Evolutionary conservation across 2,113 vertebrate genomes (phyloP), one percentile per base, ranked within the genome.

Genomic region (Phaethon lepturus): DNA sequence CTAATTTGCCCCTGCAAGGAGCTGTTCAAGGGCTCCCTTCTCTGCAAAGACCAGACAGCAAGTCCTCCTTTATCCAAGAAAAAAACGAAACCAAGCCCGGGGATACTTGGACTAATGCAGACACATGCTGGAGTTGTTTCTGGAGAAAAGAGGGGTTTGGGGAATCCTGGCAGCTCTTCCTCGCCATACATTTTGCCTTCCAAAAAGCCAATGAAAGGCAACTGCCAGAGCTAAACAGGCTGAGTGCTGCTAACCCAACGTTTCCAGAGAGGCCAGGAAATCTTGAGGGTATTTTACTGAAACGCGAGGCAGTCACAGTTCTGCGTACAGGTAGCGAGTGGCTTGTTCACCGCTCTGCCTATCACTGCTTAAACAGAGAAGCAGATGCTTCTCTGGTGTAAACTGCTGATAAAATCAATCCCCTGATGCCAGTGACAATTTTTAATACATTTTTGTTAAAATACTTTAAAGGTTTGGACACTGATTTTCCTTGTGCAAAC

Each of bases 151-250:
- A 95, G 69, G 68, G 72, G 71, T 78, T 22, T 89, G 66, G 81
- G 50, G 81, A 95, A 92, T 79, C 35, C 87, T 86, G 71, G 59
- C 81, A 95, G 77, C 33, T 23, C 7, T 88, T 94, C 74, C 90
- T 93, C 5, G 1, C 53, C 87, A n/a, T 60, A 38, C 9, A 26
- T 91, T 81, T 88, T 84, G 40, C 40, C 52, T 78, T 93, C 81
- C 90, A 88, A 95, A 94, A 75, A 93, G 58, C 62, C 90, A 95
- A 82, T 42, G 29, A 91, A 95, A 96, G 66, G 53, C 69, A 88
- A 82, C 35, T 85, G 53, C 47, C 47, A 72, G 76, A 64, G 49
- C 69, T 68, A 58, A 90, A 52, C 76, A 75, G 58, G 42, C 73
- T 55, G 38, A 47, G 13, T 35, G 60, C 60, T 74, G 66, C 80